Base-by-base conservation (phyloP, 1,140 invertebrate genomes). In the Drosophila parabipectinata region DNA sequence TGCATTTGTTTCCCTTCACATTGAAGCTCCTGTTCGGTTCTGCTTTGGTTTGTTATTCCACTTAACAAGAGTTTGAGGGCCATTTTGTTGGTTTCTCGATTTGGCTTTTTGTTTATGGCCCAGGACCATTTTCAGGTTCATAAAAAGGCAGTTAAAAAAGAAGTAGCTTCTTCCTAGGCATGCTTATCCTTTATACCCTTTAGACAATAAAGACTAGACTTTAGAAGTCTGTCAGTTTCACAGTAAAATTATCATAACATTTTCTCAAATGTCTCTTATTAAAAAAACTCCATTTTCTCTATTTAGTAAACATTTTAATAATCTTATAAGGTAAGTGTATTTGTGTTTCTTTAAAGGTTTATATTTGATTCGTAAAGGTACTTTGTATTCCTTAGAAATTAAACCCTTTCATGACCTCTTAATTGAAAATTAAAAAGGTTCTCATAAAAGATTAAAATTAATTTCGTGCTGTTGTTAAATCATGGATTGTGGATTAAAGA, bases 391-490 rank as follows among this genome's bases (percentile, higher is more conserved):
- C 39, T 30, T 55, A 12, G 37, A 21, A 72, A 56, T 58, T 37
- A 57, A 77, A 44, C 72, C 57, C 56, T 77, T 77, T 47, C 7
- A 21, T 32, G 32, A 44, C 15, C 32, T 48, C 51, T 88, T 88
- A 77, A 88, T 88, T 83, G 83, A 88, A 88, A 88, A 88, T 88
- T 82, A 88, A 88, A 88, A 88, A 88, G 83, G 83, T 83, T 45
- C 63, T 52, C 59, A 88, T 88, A 71, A 88, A 88, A 88, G 88
- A 83, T 83, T 77, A 71, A 88, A 88, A 88, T 88, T 79, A 88
- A 88, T 88, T 88, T 79, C 76, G 72, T 78, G 83, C 63, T 74
- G 48, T 62, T 81, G 69, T 44, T 37, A 12, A 34, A 47, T 24
- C 58, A 14, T 12, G 37, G 15, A 14, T 9, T 28, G 7, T 4